Conservation (phyloP, 2,888 invertebrate genomes). For the Chaetogeoica ovagalla region DNA sequence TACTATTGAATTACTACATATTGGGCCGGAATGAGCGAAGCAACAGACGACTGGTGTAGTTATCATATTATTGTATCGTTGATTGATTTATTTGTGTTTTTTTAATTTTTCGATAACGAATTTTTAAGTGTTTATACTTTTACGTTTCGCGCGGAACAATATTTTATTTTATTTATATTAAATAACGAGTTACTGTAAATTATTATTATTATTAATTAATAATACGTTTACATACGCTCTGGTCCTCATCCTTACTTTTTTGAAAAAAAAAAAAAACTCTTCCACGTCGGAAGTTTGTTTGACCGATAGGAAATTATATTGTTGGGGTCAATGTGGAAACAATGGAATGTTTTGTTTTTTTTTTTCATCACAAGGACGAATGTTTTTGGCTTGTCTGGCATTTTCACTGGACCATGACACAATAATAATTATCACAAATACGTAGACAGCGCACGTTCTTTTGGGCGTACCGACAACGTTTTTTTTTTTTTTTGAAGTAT, state of each 20-base stretch:
- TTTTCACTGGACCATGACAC: slow-evolving; percentile 46
- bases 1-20: no score
- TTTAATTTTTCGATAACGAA: background rate
- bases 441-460: slow-evolving; percentile 6
- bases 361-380: slow-evolving; percentile 30
- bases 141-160: background rate
- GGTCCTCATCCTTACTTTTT: background rate
- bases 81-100: background rate
- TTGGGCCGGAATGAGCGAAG: no score
- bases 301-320: slow-evolving; percentile 1
- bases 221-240: background rate
- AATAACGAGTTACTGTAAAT: background rate
- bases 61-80: no score
- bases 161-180: background rate
- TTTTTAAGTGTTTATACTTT: background rate
- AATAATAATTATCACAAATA: slow-evolving; percentile 28
- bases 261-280: slow-evolving; percentile 12
- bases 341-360: slow-evolving; percentile 42
- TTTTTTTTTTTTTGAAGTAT: slow-evolving; percentile 31
- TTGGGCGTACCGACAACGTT: background rate
- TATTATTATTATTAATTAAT: no score
- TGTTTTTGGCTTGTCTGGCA: slow-evolving; percentile 26
- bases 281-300: slow-evolving; percentile 32
- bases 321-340: slow-evolving; percentile 45
- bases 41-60: no score